A percentile compares a stretch with the other conserved stretches of the same genome.
Conservation (phyloP, 2,113 vertebrate genomes). For the Ophiodon elongatus region DNA sequence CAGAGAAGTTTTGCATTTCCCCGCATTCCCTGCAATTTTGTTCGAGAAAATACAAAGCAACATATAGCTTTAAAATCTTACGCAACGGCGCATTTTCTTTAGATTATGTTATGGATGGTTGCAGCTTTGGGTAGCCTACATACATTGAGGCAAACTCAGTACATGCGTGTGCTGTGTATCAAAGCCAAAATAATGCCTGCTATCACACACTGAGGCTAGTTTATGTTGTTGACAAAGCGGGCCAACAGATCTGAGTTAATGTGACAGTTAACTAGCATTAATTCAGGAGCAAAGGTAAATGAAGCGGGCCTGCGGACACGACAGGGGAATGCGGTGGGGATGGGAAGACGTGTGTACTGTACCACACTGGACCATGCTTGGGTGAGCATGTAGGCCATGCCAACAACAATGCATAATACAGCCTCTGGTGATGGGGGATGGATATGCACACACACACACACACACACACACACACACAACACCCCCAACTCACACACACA, state of each 20-base stretch:
- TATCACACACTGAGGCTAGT: conserved; percentile 63
- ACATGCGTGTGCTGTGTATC: conserved; percentile 52
- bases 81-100: conserved; percentile 30
- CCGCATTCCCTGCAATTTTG: conserved; percentile 6
- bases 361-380: conserved; percentile 83
- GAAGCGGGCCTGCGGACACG: conserved; percentile 76
- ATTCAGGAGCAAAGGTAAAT: conserved; percentile 83
- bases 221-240: conserved; percentile 72
- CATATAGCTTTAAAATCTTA: conserved; percentile 33
- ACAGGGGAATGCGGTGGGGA: conserved; percentile 70
- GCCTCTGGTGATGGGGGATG: conserved; percentile 81
- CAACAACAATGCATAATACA: conserved; percentile 86
- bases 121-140: conserved; percentile 47
- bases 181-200: conserved; percentile 62
- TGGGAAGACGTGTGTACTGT: conserved; percentile 80
- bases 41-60: conserved; percentile 5
- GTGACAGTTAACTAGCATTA: conserved; percentile 84
- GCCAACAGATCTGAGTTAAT: conserved; percentile 78
- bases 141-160: conserved; percentile 29
- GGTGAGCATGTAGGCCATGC: conserved; percentile 86
- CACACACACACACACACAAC: conserved; percentile 54
- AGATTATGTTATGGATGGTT: conserved; percentile 24
- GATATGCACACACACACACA: conserved; percentile 64
- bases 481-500: conserved; percentile 29
- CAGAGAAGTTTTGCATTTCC: conserved; percentile 21